Base-by-base conservation (phyloP, 2,797 vertebrate species). In the Tenualosa thibaudeaui region DNA sequence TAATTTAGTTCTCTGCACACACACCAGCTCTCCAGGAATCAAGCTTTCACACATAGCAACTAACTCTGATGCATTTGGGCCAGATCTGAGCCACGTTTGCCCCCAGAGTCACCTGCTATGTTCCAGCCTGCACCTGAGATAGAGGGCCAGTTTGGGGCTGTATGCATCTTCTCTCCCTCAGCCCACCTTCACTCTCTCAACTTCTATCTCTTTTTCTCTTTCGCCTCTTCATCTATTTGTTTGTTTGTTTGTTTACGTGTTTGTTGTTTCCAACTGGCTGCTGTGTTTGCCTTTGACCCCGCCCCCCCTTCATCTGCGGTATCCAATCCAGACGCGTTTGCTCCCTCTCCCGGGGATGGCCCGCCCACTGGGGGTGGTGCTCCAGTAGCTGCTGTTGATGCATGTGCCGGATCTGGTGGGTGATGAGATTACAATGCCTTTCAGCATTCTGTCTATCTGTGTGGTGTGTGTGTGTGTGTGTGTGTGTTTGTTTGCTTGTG, bases 341-440 rank as follows among this genome's bases (percentile, higher is more conserved):
- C 98, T 93, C 96, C 97, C 94, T 99, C 98, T 95, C 98, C 98
- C 90, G 97, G 97, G 94, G 98, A 99, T 90, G 97, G 97, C 95
- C 96, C 97, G 91, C 95, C 96, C 91, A 93, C 96, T 89, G 96
- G 95, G 93, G 97, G 97, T 90, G 96, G 96, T 88, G 94, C 96
- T 90, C 96, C 94, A 89, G 92, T 96, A 89, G 94, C 97, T 85
- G 98, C 97, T 92, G 95, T 98, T 94, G 98, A 99, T 97, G 97
- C 97, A 91, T 99, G 97, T 94, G 97, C 96, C 95, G 98, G 98
- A 98, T 97, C 98, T 97, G 98, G 98, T 99, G 97, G 97, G 98
- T 99, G 93, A 92, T 87, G 88, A 90, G 53, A 81, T 50, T 54
- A 54, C 40, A 56, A 26, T 43, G 60, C 53, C 40, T 78, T 78